phyloP scores from a whole-genome alignment of 2,797 vertebrate genomes.

The Mionectes olivaceus region DNA sequence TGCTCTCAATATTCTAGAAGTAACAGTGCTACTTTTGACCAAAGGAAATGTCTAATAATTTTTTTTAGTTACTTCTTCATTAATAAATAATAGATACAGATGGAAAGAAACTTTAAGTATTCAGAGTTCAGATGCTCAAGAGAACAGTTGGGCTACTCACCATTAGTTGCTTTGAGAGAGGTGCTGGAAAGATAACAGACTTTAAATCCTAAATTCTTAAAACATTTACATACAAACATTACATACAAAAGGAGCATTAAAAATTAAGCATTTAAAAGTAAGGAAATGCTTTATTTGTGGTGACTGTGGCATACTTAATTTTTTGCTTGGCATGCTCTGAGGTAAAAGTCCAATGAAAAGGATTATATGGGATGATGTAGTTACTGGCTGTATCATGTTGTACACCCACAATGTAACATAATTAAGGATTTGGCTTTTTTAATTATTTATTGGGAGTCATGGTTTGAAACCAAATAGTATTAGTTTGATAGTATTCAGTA shows the following conservation, averaged over 20 bases:
- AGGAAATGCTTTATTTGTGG: background rate
- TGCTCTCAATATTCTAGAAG: background rate
- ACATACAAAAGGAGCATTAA: background rate
- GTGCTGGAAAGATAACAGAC: background rate
- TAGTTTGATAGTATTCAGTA: background rate
- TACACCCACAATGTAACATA: rapidly evolving
- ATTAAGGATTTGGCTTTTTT: background rate
- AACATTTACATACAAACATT: background rate
- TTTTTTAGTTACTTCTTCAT: background rate
- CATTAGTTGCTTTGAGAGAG: background rate
- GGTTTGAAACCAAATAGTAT: background rate
- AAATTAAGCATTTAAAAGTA: background rate
- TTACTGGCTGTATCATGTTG: background rate
- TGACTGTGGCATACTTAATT: background rate
- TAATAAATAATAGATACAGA: background rate
- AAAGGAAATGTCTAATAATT: background rate
- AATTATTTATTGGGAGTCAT: background rate
- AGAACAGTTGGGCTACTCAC: background rate
- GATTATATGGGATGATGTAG: background rate
- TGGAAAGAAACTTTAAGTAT: background rate
- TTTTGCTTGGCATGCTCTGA: background rate
- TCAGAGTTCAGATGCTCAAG: background rate
- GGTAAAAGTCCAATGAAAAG: background rate
- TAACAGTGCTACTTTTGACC: background rate
- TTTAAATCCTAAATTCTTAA: background rate